Conservation (phyloP, 2,113 vertebrate genomes). For the Carlito syrichta region DNA sequence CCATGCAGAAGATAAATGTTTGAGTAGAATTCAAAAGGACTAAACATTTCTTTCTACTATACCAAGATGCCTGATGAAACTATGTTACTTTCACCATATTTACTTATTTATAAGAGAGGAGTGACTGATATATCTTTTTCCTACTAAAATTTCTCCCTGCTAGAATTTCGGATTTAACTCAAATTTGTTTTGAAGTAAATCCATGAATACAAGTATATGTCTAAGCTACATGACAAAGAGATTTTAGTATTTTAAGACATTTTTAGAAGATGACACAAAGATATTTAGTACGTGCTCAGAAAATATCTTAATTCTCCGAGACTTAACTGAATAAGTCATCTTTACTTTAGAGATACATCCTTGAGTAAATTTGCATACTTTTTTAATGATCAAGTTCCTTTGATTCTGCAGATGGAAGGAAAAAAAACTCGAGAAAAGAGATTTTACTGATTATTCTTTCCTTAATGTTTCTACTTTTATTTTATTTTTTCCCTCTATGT, state of each 20-base stretch:
- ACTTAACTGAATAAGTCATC: not conserved
- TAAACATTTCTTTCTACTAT: not conserved
- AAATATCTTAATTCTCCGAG: not conserved
- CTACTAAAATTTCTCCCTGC: not conserved
- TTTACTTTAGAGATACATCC: not conserved
- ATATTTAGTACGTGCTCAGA: not conserved
- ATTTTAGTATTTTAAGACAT: not conserved
- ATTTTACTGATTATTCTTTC: not conserved
- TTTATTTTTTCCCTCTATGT: too few relatives aligned
- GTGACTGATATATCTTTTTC: not conserved
- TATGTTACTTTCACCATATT: too few relatives aligned
- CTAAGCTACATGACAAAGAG: not conserved
- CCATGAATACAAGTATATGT: not conserved
- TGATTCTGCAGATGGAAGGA: not conserved
- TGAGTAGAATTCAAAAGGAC: not conserved
- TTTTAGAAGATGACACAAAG: not conserved
- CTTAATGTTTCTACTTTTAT: not conserved
- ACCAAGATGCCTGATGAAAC: not conserved
- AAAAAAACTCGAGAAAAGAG: not conserved
- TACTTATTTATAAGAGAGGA: not conserved
- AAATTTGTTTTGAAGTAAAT: constrained; percentile 23
- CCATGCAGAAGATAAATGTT: not conserved
- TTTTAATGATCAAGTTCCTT: constrained; percentile 12
- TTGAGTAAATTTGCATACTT: not conserved
- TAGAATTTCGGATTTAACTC: not conserved